Conservation (phyloP, 2,113 vertebrate genomes). For the Phalacrocorax pelagicus region DNA sequence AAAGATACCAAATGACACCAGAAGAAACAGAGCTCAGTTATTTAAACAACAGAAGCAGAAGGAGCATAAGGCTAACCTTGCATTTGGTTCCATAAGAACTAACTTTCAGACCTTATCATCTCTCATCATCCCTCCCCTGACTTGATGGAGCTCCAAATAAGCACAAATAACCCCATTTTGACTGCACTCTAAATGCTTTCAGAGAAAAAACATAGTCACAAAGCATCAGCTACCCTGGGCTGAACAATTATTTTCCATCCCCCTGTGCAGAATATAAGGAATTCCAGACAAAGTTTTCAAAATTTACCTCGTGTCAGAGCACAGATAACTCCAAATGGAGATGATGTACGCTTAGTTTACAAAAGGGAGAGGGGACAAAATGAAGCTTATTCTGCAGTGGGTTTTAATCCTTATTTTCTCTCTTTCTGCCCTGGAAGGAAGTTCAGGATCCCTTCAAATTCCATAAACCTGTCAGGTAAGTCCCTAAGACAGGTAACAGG, state of each 20-base stretch:
- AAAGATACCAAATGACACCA: slow-evolving; percentile 2
- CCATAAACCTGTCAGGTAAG: not conserved
- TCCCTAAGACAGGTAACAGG: not conserved
- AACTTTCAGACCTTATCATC: not conserved
- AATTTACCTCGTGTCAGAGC: not conserved
- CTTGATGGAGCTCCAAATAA: not conserved
- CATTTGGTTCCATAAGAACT: not conserved
- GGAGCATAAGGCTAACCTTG: not conserved
- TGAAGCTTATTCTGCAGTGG: not conserved
- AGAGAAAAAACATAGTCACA: not conserved
- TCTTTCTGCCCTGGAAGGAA: not conserved
- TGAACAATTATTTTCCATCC: not conserved
- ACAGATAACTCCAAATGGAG: not conserved
- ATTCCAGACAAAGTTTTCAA: not conserved
- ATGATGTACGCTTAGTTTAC: not conserved
- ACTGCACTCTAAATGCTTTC: not conserved
- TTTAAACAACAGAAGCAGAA: not conserved
- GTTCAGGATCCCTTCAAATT: not conserved
- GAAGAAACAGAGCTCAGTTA: slow-evolving; percentile 31
- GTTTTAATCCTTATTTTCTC: not conserved
- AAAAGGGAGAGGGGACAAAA: not conserved
- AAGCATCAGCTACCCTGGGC: not conserved
- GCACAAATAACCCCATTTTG: not conserved
- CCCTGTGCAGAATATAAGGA: not conserved
- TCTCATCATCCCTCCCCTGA: not conserved